These are phyloP conservation scores for Glomeris maerens DNA, from an alignment of 1,140 invertebrate species.

Conservation along the genomic window DNA sequence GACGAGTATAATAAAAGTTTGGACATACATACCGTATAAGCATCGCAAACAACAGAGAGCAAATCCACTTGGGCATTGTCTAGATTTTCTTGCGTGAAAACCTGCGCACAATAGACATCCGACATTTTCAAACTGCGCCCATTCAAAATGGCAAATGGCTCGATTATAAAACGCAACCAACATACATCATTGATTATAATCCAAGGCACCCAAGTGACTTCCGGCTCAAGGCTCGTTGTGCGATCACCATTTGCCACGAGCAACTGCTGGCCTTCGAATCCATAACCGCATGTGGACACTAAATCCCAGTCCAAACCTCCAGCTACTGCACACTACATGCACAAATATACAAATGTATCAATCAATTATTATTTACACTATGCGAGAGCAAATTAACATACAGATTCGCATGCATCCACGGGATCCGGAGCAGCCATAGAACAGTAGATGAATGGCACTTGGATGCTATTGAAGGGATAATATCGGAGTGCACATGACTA, in stretches of 20 bases:
- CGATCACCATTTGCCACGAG: conserved; percentile 1
- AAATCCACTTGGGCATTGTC: too few species aligned
- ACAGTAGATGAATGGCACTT: conserved; percentile 2
- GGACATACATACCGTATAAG: too few species aligned
- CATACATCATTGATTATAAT: conserved; percentile 9
- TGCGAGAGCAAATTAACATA: background rate
- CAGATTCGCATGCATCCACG: background rate
- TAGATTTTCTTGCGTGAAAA: too few species aligned
- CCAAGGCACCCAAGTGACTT: conserved; percentile 1
- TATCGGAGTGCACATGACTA: conserved; percentile 3
- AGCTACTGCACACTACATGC: background rate
- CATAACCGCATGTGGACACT: background rate
- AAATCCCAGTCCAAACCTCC: background rate
- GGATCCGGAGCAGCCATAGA: conserved; percentile 1
- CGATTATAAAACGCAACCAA: too few species aligned
- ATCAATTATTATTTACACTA: background rate
- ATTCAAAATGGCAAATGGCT: too few species aligned
- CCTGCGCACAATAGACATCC: too few species aligned
- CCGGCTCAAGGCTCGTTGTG: background rate
- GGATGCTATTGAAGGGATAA: background rate
- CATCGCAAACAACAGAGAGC: too few species aligned
- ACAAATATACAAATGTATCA: background rate
- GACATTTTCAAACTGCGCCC: too few species aligned
- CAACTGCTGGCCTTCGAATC: background rate
- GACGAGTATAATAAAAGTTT: too few species aligned